phyloP scores from a whole-genome alignment of 2,888 invertebrate species.

The Heliconius aoede region DNA sequence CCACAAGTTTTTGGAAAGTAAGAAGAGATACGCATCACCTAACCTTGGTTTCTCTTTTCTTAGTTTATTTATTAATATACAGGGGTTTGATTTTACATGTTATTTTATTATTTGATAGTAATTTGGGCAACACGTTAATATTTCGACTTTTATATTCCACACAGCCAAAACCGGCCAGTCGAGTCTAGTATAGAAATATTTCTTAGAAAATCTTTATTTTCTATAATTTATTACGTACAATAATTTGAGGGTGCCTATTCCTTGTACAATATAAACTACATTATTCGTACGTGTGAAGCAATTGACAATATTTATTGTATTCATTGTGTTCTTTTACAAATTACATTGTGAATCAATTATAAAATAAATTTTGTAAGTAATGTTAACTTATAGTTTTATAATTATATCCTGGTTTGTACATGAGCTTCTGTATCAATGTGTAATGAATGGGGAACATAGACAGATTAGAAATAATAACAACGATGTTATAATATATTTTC shows the following conservation, averaged over 20 bases:
- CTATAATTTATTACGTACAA: constrained; percentile 29
- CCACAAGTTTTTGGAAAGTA: constrained; percentile 41
- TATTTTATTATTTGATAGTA: constrained; percentile 14
- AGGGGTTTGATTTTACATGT: neutral
- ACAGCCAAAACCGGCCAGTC: constrained; percentile 15
- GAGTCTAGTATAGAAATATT: constrained; percentile 19
- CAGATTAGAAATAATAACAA: constrained; percentile 55
- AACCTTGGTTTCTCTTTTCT: neutral
- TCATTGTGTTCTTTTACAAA: constrained; percentile 25
- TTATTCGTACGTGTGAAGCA: constrained; percentile 42
- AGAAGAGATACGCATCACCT: constrained; percentile 12
- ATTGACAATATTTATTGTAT: constrained; percentile 44
- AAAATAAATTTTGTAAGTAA: constrained; percentile 6
- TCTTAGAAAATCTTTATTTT: constrained; percentile 9
- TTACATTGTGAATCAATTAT: constrained; percentile 5
- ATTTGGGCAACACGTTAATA: constrained; percentile 8
- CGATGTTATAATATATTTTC: constrained; percentile 53
- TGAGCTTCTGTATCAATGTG: constrained; percentile 37
- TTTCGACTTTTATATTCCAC: constrained; percentile 1
- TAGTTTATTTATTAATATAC: constrained; percentile 10
- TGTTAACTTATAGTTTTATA: constrained; percentile 12
- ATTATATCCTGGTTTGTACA: constrained; percentile 30
- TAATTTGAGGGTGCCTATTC: constrained; percentile 18
- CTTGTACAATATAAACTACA: constrained; percentile 26
- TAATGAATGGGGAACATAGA: constrained; percentile 54